Base-by-base conservation (phyloP, 2,113 vertebrate species). In the Pterophyllum scalare region DNA sequence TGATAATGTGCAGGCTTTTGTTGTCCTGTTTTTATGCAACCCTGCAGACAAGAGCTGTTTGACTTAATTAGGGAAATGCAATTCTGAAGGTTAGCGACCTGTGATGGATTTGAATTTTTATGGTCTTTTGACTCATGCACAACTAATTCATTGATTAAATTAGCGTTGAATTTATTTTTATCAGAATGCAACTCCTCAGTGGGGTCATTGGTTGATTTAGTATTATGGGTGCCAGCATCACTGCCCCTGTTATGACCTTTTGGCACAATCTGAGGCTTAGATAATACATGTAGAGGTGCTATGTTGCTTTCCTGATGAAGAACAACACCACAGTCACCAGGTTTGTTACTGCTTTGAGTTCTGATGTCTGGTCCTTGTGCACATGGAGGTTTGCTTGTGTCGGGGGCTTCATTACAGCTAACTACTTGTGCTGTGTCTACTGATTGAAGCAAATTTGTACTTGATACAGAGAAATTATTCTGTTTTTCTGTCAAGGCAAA, bases 1-100 rank as follows among this genome's bases (percentile, higher is more conserved):
- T 89, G 81, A 91, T 84, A 65, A 80, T 84, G 70, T 62, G 65
- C 76, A 11, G 78, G 65, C 56, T 59, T 86, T 88, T 88, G 93
- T 93, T 93, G 89, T 83, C 88, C 54, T 31, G 70, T 77, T 77
- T 90, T 87, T 61, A 76, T 79, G 79, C 80, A 80, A 67, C 80
- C 90, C 90, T 62, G 91, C 65, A 87, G 88, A 91, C 74, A 62
- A 79, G 87, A 83, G 81, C 83, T 81, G 60, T 77, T 93, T 72
- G 91, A 81, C 74, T 92, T 89, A 77, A 92, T 92, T 91, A 88
- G 74, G 85, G 87, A 89, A 88, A 86, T 87, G 60, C 75, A 77
- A 84, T 89, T 92, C 81, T 87, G 87, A 82, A 62, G 82, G 77
- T 83, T 78, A 74, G 83, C 67, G 89, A 91, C 91, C 84, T 91